Base-by-base conservation (phyloP, 2,797 vertebrate genomes). In the Darevskia mixta region DNA sequence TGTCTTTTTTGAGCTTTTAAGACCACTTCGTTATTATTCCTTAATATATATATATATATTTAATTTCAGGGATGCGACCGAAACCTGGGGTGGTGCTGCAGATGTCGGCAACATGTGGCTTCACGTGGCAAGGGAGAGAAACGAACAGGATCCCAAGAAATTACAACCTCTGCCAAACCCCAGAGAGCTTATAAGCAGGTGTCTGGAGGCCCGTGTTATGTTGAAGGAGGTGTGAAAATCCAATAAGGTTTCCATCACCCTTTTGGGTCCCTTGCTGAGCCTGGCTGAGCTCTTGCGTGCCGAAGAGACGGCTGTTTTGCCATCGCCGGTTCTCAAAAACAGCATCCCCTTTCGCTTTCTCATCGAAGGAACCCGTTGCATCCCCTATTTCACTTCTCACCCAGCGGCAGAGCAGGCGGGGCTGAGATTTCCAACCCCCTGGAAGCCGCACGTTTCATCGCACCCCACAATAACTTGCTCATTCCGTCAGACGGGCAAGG, bases 291-390 rank as follows among this genome's bases (percentile, higher is more conserved):
- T 55, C 86, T 25, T 32, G 67, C 67, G 1, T 15, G 86, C 77
- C 0, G 0, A 0, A 0, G 25, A 85, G 43, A 88, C 89, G 64
- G 29, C 88, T 72, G 69, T 38, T 5, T 6, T 0, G 0, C 77
- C 87, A 82, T 93, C 90, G 92, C 91, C 77, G 82, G 20, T n/a
- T 81, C 83, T 79, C 86, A 88, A 72, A 72, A 2, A 1, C n/a
- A 38, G 38, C 87, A 43, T 89, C 76, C 82, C 80, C 58, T 0
- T 0, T 67, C 82, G 79, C 86, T 93, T 89, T 88, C 66, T 89
- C 92, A 78, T 35, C 67, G 13, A 55, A 55, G 13, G 49, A 55
- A 55, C 49, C 13, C 3, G 49, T 15, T 88, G 83, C 18, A 58
- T 79, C 72, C 83, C 69, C 15, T 84, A 79, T 86, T 35, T 61